Evolutionary conservation across 2,797 vertebrate genomes (phyloP).

Genomic region (Astyanax mexicanus): DNA sequence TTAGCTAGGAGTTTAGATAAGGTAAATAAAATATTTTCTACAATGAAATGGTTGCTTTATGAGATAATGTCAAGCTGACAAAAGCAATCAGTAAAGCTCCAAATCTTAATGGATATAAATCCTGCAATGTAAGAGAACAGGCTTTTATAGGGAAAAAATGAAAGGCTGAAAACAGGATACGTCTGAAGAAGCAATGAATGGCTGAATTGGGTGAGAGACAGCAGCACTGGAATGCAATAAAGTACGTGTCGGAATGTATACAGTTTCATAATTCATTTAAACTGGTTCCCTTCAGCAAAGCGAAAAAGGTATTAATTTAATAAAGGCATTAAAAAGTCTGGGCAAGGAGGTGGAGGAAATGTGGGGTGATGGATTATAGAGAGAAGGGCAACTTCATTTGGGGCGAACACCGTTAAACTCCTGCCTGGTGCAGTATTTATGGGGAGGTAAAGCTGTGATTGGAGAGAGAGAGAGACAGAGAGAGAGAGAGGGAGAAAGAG

Average conservation of each 20-base stretch:
- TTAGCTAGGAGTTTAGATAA: neutral
- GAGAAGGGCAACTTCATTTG: slow-evolving; percentile 74
- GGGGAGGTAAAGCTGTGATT: slow-evolving; percentile 56
- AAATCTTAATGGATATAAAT: neutral
- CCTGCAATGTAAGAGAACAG: neutral
- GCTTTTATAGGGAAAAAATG: neutral
- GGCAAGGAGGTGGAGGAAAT: slow-evolving; percentile 69
- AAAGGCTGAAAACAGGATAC: neutral
- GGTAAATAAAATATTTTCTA: neutral
- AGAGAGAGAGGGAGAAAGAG: neutral
- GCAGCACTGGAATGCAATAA: slow-evolving; percentile 52
- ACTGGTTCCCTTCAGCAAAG: slow-evolving; percentile 62
- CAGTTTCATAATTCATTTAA: slow-evolving; percentile 73
- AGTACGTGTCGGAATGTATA: slow-evolving; percentile 62
- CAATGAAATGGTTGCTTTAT: neutral
- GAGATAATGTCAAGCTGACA: neutral
- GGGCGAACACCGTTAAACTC: slow-evolving; percentile 50
- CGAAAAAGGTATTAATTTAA: slow-evolving; percentile 76
- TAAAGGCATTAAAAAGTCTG: slow-evolving; percentile 72
- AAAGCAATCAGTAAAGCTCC: neutral
- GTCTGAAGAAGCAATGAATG: slow-evolving; percentile 2
- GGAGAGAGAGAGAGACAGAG: neutral
- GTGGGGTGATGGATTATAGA: slow-evolving; percentile 75
- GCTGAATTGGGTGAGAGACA: slow-evolving; percentile 4
- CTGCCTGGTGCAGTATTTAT: slow-evolving; percentile 76